These are phyloP conservation scores for Centropyge bicolor DNA, from an alignment of 2,797 vertebrate species.

Conservation along the genomic window DNA sequence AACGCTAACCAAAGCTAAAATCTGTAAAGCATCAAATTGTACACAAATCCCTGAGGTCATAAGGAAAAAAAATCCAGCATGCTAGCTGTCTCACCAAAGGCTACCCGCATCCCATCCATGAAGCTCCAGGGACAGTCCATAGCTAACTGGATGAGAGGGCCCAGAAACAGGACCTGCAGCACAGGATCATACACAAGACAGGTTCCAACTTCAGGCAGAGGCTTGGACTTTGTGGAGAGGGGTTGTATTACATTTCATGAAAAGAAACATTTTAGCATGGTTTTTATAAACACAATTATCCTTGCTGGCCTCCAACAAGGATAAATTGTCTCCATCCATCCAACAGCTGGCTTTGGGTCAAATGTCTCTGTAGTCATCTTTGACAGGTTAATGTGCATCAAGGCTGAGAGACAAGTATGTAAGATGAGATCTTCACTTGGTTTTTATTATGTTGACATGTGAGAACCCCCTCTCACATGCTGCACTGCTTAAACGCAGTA, in stretches of 20 bases:
- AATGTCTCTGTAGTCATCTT: too few species aligned
- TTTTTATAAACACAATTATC: too few species aligned
- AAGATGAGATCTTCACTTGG: too few species aligned
- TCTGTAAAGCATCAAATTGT: neutral
- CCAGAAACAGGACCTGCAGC: slow-evolving; percentile 90
- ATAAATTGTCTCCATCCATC: too few species aligned
- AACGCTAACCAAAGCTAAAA: neutral
- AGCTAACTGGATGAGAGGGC: slow-evolving; percentile 91
- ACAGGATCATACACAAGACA: neutral
- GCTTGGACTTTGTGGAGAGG: neutral
- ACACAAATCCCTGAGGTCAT: neutral
- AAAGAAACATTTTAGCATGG: neutral
- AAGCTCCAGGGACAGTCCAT: slow-evolving; percentile 92
- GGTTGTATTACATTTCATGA: neutral
- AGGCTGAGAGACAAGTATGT: too few species aligned
- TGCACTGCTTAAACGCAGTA: too few species aligned
- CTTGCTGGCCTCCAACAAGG: too few species aligned
- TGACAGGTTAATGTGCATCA: too few species aligned
- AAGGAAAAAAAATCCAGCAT: neutral
- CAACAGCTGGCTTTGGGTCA: too few species aligned
- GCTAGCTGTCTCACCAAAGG: slow-evolving; percentile 83
- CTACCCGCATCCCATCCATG: slow-evolving; percentile 87
- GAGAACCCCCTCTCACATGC: too few species aligned
- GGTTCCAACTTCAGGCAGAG: neutral
- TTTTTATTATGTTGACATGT: too few species aligned